These are phyloP conservation scores for Callopanchax toddi DNA, from an alignment of 2,113 vertebrate genomes.

Conservation along the genomic window DNA sequence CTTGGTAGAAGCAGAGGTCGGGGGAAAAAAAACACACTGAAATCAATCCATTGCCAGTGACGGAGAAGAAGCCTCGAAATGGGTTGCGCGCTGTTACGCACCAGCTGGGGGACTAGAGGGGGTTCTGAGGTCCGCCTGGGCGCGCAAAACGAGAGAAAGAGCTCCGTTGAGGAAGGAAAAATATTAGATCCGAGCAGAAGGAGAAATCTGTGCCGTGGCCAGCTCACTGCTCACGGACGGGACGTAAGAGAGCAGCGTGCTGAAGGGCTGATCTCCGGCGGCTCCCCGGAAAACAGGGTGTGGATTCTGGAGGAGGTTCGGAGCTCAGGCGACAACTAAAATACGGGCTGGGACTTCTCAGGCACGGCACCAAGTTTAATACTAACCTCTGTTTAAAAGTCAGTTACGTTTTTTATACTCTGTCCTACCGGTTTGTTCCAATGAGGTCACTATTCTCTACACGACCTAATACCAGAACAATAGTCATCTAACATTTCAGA, in stretches of 20 bases:
- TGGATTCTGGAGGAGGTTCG: slow-evolving; percentile 62
- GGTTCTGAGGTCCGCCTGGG: slow-evolving; percentile 20
- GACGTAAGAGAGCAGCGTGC: slow-evolving; percentile 72
- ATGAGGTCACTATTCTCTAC: too few species aligned
- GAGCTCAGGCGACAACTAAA: slow-evolving; percentile 63
- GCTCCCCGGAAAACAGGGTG: slow-evolving; percentile 78
- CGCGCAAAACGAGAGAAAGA: slow-evolving; percentile 23
- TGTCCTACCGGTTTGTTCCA: too few species aligned
- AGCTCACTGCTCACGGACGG: slow-evolving; percentile 66
- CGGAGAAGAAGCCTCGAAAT: slow-evolving; percentile 48
- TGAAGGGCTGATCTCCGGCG: slow-evolving; percentile 72
- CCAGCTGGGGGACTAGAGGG: slow-evolving; percentile 5
- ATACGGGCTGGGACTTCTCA: slow-evolving; percentile 45
- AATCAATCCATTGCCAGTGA: slow-evolving; percentile 78
- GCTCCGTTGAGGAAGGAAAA: slow-evolving; percentile 9
- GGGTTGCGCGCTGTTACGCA: slow-evolving; percentile 18
- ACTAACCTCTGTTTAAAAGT: too few species aligned
- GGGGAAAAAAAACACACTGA: slow-evolving; percentile 44
- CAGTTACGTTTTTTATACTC: too few species aligned
- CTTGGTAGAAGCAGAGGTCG: slow-evolving; percentile 74
- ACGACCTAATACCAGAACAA: too few species aligned
- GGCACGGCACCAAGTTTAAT: too few species aligned
- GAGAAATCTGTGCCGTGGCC: slow-evolving; percentile 66
- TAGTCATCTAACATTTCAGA: too few species aligned
- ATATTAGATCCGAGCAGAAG: slow-evolving; percentile 55